Evolutionary conservation across 2,888 invertebrate species (phyloP).

Genomic region (Ceriagrion tenellum): DNA sequence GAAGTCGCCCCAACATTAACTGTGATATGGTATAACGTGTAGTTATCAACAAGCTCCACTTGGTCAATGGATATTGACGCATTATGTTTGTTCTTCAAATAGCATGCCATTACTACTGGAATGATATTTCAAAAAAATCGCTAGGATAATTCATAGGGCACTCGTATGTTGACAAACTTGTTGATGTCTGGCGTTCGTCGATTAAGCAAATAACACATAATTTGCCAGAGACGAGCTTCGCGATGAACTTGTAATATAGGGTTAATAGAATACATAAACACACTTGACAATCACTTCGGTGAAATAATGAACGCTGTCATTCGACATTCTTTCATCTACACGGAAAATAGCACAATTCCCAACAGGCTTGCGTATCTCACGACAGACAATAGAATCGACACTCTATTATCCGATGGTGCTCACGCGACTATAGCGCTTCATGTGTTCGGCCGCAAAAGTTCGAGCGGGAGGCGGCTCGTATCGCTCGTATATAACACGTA

Average conservation of each 20-base stretch:
- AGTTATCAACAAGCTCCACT: constrained; percentile 76
- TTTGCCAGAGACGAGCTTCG: not conserved
- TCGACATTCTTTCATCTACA: not conserved
- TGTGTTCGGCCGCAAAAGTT: too few species aligned
- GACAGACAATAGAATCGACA: not conserved
- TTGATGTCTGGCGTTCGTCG: not conserved
- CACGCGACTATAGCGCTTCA: too few species aligned
- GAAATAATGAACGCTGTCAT: not conserved
- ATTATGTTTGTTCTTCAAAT: constrained; percentile 84
- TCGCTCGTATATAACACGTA: too few species aligned
- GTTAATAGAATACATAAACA: not conserved
- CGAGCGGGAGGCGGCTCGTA: too few species aligned
- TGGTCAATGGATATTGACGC: constrained; percentile 84
- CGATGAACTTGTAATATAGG: not conserved
- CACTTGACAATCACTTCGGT: not conserved
- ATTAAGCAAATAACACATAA: not conserved
- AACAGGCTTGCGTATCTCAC: not conserved
- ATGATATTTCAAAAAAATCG: not conserved
- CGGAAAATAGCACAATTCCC: not conserved
- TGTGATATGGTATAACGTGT: constrained; percentile 83
- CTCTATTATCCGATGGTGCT: too few species aligned
- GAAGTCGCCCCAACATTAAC: constrained; percentile 85
- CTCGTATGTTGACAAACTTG: not conserved
- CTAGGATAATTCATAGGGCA: not conserved
- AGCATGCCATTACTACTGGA: constrained; percentile 84